phyloP scores from a whole-genome alignment of 2,888 invertebrate genomes.

The Erebia ligea region DNA sequence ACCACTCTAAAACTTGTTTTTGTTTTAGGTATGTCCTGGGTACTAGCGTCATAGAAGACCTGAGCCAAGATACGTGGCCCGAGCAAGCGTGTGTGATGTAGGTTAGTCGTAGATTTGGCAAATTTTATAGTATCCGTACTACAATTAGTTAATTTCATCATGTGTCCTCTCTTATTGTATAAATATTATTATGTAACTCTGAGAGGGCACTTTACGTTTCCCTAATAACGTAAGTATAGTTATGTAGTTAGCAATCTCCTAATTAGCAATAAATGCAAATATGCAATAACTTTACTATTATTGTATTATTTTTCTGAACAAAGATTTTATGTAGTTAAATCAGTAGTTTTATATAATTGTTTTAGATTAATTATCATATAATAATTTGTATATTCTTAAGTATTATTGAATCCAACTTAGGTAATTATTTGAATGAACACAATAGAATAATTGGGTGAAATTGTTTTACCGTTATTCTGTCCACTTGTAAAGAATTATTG shows the following conservation, averaged over 20 bases:
- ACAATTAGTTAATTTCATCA: constrained; percentile 9
- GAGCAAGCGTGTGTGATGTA: constrained; percentile 53
- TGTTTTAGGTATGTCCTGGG: constrained; percentile 30
- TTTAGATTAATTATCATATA: constrained; percentile 14
- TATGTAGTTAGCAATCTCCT: constrained; percentile 22
- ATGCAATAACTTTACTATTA: constrained; percentile 7
- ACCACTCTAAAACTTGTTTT: not conserved
- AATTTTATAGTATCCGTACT: constrained; percentile 16
- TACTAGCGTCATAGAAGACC: constrained; percentile 54
- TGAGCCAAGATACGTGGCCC: constrained; percentile 44
- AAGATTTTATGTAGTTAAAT: constrained; percentile 27
- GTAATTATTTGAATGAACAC: not conserved
- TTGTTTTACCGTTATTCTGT: not conserved
- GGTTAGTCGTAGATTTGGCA: constrained; percentile 51
- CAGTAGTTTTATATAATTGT: constrained; percentile 28
- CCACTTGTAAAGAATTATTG: too few species aligned
- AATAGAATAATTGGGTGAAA: not conserved
- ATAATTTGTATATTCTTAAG: constrained; percentile 24
- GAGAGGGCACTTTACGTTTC: constrained; percentile 1
- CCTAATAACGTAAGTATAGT: constrained; percentile 2
- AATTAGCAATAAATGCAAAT: constrained; percentile 26
- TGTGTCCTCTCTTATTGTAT: constrained; percentile 5
- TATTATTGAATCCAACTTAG: constrained; percentile 24
- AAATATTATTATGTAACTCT: constrained; percentile 12
- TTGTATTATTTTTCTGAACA: constrained; percentile 16